Evolutionary conservation across 1,140 invertebrate genomes (phyloP).

Genomic region (Micrasema longulum): DNA sequence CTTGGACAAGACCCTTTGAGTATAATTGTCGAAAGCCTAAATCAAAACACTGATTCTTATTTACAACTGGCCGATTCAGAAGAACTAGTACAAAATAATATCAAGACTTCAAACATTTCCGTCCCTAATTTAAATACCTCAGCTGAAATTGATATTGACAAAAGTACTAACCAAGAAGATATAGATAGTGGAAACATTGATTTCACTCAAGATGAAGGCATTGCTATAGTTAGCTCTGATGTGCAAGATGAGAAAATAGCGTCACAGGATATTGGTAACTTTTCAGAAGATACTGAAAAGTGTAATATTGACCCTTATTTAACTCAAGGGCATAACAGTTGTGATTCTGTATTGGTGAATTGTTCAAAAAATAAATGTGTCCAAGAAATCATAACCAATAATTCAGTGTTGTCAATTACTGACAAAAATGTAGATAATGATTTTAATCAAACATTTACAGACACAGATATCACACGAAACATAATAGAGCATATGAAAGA

Average conservation of each 20-base stretch:
- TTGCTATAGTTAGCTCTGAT: conserved; percentile 17
- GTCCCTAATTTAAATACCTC: not conserved
- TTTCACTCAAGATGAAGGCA: conserved; percentile 20
- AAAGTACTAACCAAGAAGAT: not conserved
- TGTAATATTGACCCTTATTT: no score
- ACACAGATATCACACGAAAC: conserved; percentile 4
- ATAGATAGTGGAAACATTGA: conserved; percentile 1
- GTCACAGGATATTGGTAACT: no score
- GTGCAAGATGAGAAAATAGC: not conserved
- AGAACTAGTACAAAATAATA: not conserved
- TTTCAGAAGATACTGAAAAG: no score
- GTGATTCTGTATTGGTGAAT: not conserved
- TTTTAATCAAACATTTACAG: not conserved
- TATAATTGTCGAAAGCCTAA: not conserved
- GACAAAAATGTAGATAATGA: conserved; percentile 1
- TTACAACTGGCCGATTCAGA: not conserved
- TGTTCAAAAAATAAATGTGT: not conserved
- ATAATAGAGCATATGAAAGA: conserved; percentile 22
- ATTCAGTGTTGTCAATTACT: conserved; percentile 5
- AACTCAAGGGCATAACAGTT: no score
- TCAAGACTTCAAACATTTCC: not conserved
- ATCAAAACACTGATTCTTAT: not conserved
- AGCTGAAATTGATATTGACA: not conserved
- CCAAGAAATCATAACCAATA: not conserved
- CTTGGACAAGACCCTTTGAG: conserved; percentile 48